Evolutionary conservation across 2,113 vertebrate species (phyloP).

Genomic region (Lonchura striata): DNA sequence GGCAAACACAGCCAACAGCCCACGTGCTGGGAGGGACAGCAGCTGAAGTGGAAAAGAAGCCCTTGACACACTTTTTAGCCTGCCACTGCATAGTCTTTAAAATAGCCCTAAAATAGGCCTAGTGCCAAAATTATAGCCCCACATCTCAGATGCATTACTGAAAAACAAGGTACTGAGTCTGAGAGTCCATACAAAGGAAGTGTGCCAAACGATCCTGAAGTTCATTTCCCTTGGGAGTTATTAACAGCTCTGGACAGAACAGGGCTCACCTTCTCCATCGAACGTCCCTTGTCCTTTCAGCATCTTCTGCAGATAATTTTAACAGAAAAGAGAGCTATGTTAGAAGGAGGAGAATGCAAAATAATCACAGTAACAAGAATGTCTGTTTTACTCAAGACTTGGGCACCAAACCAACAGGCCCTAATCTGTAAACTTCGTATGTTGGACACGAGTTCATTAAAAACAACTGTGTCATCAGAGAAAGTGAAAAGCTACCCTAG

Average conservation of each 20-base stretch:
- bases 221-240: background rate
- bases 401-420: background rate
- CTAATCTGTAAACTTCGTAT: background rate
- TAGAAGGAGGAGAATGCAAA: slow-evolving; percentile 17
- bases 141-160: background rate
- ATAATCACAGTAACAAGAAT: background rate
- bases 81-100: background rate
- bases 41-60: background rate
- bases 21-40: background rate
- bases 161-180: background rate
- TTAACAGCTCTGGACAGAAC: background rate
- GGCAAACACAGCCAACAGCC: background rate
- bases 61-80: background rate
- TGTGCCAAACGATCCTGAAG: rapidly evolving
- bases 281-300: slow-evolving; percentile 86
- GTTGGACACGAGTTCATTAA: background rate
- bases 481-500: background rate
- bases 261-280: slow-evolving; percentile 90
- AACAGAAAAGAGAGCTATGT: background rate
- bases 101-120: background rate
- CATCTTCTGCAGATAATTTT: slow-evolving; percentile 76
- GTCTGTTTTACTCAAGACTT: background rate
- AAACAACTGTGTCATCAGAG: background rate
- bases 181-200: rapidly evolving
- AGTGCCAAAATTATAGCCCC: background rate